A percentile compares a stretch with the other conserved stretches of the same genome.
These are phyloP conservation scores for Dolichotis patagonum DNA, from an alignment of 2,113 vertebrate genomes.

Conservation along the genomic window DNA sequence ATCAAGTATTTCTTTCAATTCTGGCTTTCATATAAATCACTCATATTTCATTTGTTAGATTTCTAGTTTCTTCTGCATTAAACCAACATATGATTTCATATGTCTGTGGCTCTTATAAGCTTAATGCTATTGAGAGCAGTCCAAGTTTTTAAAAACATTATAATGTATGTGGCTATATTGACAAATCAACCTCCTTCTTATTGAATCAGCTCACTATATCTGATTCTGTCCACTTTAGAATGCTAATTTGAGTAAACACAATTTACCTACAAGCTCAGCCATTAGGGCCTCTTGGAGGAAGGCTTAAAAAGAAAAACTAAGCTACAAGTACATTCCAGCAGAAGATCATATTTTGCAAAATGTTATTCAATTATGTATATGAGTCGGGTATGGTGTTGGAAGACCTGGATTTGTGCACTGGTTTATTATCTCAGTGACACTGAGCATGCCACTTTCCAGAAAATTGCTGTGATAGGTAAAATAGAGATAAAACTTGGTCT, in stretches of 20 bases:
- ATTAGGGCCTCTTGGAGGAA: neutral
- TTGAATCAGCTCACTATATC: slow-evolving; percentile 38
- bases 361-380: neutral
- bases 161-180: slow-evolving; percentile 44
- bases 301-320: neutral
- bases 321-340: neutral
- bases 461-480: neutral
- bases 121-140: slow-evolving; percentile 10
- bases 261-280: slow-evolving; percentile 39
- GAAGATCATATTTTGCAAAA: slow-evolving; percentile 52
- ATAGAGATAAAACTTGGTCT: neutral
- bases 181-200: slow-evolving; percentile 57
- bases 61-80: slow-evolving; percentile 59
- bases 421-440: neutral
- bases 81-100: slow-evolving; percentile 61
- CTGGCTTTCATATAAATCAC: slow-evolving; percentile 53
- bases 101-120: slow-evolving; percentile 60
- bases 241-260: slow-evolving; percentile 42
- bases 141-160: slow-evolving; percentile 46
- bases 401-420: neutral
- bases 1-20: slow-evolving; percentile 42
- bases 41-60: slow-evolving; percentile 14
- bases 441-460: neutral
- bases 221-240: slow-evolving; percentile 37
- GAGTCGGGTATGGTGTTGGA: neutral